Evolutionary conservation across 2,888 invertebrate genomes (phyloP).

Genomic region (Eupithecia subumbrata): DNA sequence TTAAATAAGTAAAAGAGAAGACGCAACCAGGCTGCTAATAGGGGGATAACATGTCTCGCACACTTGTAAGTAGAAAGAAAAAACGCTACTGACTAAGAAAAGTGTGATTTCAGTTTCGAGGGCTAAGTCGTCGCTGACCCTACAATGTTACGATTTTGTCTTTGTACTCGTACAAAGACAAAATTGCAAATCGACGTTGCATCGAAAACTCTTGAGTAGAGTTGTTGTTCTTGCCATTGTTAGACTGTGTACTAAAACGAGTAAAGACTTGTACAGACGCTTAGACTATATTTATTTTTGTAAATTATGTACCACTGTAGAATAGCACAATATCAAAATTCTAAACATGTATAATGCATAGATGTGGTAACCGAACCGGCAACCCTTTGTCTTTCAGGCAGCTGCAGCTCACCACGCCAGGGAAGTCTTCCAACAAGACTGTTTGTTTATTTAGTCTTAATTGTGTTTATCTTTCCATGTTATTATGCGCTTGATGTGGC

Average conservation of each 20-base stretch:
- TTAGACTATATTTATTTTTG: conserved; percentile 32
- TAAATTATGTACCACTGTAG: conserved; percentile 25
- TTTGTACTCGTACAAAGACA: too few relatives aligned
- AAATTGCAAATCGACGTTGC: not conserved
- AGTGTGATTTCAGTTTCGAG: not conserved
- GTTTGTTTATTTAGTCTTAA: not conserved
- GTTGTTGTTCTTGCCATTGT: conserved; percentile 3
- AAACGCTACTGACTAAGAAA: not conserved
- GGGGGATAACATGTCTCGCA: too few relatives aligned
- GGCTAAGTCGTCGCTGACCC: not conserved
- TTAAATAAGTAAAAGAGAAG: not conserved
- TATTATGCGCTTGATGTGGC: conserved; percentile 19
- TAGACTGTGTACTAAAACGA: conserved; percentile 14
- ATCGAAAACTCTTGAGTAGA: not conserved
- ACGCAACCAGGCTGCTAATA: too few relatives aligned
- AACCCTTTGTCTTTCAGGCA: not conserved
- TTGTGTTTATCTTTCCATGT: not conserved
- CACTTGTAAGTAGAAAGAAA: not conserved
- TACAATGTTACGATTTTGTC: too few relatives aligned
- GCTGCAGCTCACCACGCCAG: not conserved
- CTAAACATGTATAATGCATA: not conserved
- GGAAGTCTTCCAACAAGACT: not conserved
- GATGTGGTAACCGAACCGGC: not conserved
- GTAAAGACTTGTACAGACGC: conserved; percentile 22
- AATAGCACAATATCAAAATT: not conserved